Conservation (phyloP, 2,797 vertebrate genomes). For the Pseudopleuronectes americanus region DNA sequence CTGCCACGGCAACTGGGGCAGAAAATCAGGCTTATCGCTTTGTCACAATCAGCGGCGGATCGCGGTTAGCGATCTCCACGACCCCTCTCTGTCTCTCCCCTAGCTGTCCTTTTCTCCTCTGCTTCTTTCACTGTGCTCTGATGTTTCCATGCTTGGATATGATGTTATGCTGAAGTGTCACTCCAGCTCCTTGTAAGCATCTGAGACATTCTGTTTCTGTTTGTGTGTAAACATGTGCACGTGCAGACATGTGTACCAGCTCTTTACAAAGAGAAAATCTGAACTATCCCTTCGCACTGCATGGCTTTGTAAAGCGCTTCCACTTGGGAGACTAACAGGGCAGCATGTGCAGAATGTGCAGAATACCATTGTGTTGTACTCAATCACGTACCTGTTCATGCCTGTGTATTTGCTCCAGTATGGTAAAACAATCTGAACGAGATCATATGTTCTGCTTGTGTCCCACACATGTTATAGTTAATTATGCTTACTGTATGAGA, state of each 20-base stretch:
- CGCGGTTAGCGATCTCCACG: conserved; percentile 27
- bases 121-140: conserved; percentile 8
- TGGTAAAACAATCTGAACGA: too few species aligned
- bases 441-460: too few species aligned
- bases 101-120: conserved; percentile 7
- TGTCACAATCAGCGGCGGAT: conserved; percentile 67
- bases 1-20: conserved; percentile 77
- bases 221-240: background rate
- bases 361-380: conserved; percentile 2
- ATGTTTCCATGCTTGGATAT: background rate
- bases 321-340: background rate
- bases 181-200: background rate
- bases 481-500: too few species aligned
- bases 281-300: conserved; percentile 21
- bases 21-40: conserved; percentile 75
- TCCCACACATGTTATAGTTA: too few species aligned
- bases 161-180: background rate
- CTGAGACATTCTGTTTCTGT: background rate
- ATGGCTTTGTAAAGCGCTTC: background rate
- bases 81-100: conserved; percentile 25
- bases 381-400: background rate
- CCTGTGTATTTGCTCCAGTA: too few species aligned
- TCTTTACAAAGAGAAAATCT: background rate
- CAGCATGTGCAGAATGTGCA: background rate
- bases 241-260: background rate